Evolutionary conservation across 1,140 invertebrate species (phyloP), one percentile per base, ranked within the genome.

Genomic region (Mamestra configurata): DNA sequence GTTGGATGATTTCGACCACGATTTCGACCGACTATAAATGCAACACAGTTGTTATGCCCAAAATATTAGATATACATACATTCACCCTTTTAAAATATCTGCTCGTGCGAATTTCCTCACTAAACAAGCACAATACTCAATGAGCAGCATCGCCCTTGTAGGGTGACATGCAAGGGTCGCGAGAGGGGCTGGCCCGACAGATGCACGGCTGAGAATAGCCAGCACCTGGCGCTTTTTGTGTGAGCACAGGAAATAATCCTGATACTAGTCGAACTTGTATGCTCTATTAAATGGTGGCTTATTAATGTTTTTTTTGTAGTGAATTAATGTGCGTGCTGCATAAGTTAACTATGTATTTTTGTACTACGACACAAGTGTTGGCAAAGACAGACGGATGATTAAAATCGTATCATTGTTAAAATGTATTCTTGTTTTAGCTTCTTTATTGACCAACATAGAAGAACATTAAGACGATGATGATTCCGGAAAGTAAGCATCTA

Each of bases 201-300:
- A 70, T 70, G 66, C 40, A 70, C 22, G 40, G 4, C 4, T n/a
- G 37, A 46, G 61, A 66, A 37, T 37, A 66, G 35, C 35, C 22
- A 27, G 22, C 66, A 70, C 66, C 66, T 70, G 66, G 66, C 66
- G 7, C 40, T 70, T 70, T 49, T 70, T 70, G 40, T 70, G 13
- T 49, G n/a, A n/a, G 31, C 31, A 6, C 27, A 35, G 27, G 18
- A 49, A 70, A 18, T 46, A 11, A 49, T 46, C 49, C 13, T 24
- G 20, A 37, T 70, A 27, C 66, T 70, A 49, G 66, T 70, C 22
- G 1, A n/a, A 15, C 22, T 24, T 35, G 35, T 66, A 20, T 40
- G 35, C 31, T 61, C n/a, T 37, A 31, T 40, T 66, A 20, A 57
- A 57, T 57, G 10, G 4, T 55, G 1, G 7, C 4, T 51, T n/a